Evolutionary conservation across 2,113 vertebrate species (phyloP).

Genomic region (Columba janthina): DNA sequence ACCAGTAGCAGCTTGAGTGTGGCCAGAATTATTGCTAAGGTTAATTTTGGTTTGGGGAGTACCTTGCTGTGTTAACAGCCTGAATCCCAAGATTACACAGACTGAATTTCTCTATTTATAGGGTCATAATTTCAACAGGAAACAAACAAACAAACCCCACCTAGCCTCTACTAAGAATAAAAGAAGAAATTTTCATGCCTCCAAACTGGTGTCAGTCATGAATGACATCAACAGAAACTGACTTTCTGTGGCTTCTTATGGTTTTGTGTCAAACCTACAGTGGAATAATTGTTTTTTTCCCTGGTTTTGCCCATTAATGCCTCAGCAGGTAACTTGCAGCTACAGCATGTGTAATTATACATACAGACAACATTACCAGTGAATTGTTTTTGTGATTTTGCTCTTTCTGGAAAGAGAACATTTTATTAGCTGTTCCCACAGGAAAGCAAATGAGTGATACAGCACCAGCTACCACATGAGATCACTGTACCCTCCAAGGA

Average conservation of each 20-base stretch:
- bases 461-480: not conserved
- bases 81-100: not conserved
- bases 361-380: not conserved
- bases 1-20: not conserved
- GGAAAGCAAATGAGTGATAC: not conserved
- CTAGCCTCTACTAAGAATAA: not conserved
- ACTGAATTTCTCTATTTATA: not conserved
- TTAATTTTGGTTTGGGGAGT: not conserved
- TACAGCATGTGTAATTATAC: conserved; percentile 25
- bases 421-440: conserved; percentile 3
- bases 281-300: not conserved
- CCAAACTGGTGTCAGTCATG: not conserved
- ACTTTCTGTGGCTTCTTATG: not conserved
- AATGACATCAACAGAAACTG: not conserved
- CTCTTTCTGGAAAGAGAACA: not conserved
- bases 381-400: not conserved
- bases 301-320: not conserved
- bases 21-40: not conserved
- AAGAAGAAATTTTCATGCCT: not conserved
- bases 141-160: not conserved
- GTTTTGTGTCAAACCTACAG: conserved; percentile 2
- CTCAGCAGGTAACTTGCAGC: conserved; percentile 36
- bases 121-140: not conserved
- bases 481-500: not conserved
- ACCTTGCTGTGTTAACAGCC: not conserved